A percentile compares a stretch with the other conserved stretches of the same genome.
These are phyloP conservation scores for Desoria tigrina DNA, from an alignment of 2,888 invertebrate genomes.

Conservation along the genomic window DNA sequence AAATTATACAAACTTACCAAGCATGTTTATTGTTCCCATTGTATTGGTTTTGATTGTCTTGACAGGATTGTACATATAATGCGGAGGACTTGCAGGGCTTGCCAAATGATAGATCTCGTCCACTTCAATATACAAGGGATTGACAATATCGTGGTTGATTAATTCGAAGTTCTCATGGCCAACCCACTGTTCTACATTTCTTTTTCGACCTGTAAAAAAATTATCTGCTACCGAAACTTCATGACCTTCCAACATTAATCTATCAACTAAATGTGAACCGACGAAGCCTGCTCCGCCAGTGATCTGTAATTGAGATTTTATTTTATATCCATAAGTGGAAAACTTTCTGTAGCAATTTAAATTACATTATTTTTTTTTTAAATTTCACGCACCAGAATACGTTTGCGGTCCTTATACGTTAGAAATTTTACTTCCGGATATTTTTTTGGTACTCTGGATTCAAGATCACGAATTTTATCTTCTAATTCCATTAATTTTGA, in stretches of 20 bases:
- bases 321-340: background rate
- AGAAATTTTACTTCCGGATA: constrained; percentile 89
- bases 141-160: constrained; percentile 97
- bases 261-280: constrained; percentile 96
- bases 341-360: background rate
- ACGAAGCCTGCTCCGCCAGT: constrained; percentile 98
- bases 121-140: constrained; percentile 95
- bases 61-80: constrained; percentile 99
- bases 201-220: constrained; percentile 94
- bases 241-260: constrained; percentile 91
- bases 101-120: constrained; percentile 98
- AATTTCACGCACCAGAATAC: constrained; percentile 73
- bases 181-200: constrained; percentile 98
- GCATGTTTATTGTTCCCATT: constrained; percentile 89
- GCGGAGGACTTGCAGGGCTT: constrained; percentile 97
- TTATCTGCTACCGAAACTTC: constrained; percentile 97
- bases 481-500: constrained; percentile 68
- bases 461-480: constrained; percentile 70
- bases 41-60: constrained; percentile 99
- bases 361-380: no score
- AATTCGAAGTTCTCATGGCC: constrained; percentile 99
- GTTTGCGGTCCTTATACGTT: constrained; percentile 85
- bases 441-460: constrained; percentile 74
- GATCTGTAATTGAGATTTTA: constrained; percentile 62
- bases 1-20: constrained; percentile 64